Evolutionary conservation across 92 coral and sea anemone species (phyloP).

Genomic region (Epizoanthus illoricatus): DNA sequence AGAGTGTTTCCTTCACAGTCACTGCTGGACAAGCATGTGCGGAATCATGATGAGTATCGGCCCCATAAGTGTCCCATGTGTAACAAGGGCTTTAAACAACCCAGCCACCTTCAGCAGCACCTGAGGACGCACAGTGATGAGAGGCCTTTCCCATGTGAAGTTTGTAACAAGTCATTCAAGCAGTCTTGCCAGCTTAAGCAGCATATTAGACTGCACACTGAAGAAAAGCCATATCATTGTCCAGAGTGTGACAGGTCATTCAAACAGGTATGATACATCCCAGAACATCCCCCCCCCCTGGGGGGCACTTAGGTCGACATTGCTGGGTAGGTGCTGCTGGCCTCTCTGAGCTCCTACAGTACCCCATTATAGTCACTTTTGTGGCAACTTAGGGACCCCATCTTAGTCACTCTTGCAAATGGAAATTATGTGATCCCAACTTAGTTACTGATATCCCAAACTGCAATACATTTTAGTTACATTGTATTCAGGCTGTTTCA

Average conservation of each 20-base stretch:
- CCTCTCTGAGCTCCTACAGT: too few relatives aligned
- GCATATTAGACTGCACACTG: slow-evolving; percentile 96
- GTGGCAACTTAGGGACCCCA: too few relatives aligned
- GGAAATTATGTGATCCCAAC: too few relatives aligned
- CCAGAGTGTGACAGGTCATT: slow-evolving; percentile 87
- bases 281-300: background rate
- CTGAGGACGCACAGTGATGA: slow-evolving; percentile 88
- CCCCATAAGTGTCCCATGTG: slow-evolving; percentile 92
- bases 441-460: too few relatives aligned
- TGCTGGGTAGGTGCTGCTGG: background rate
- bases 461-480: too few relatives aligned
- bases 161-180: slow-evolving; percentile 90
- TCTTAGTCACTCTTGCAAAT: too few relatives aligned
- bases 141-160: slow-evolving; percentile 89
- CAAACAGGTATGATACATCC: slow-evolving; percentile 85
- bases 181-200: slow-evolving; percentile 98
- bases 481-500: too few relatives aligned
- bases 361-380: too few relatives aligned
- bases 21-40: slow-evolving; percentile 76
- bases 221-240: slow-evolving; percentile 91
- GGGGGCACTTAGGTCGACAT: too few relatives aligned
- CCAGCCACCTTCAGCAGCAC: slow-evolving; percentile 87
- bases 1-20: slow-evolving; percentile 74
- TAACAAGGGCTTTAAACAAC: slow-evolving; percentile 88
- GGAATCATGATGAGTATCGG: slow-evolving; percentile 81